Evolutionary conservation across 2,797 vertebrate genomes (phyloP).

Genomic region (Acanthurus leucopareius): DNA sequence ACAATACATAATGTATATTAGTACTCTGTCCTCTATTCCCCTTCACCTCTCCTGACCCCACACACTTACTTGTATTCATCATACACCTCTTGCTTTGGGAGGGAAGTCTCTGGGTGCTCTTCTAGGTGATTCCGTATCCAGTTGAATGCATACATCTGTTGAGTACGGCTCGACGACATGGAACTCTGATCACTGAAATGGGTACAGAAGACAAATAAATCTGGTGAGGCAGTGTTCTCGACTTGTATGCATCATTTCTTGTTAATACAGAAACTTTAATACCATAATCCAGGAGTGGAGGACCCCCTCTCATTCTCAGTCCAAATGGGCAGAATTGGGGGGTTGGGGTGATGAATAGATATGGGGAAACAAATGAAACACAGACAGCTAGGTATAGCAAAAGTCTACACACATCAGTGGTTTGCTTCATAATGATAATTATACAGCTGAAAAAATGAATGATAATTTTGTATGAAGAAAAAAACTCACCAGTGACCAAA

Average conservation of each 20-base stretch:
- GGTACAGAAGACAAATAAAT: slow-evolving; percentile 33
- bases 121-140: slow-evolving; percentile 99
- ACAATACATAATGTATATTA: background rate
- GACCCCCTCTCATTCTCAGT: slow-evolving; percentile 88
- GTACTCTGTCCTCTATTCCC: no score
- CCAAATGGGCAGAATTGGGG: slow-evolving; percentile 87
- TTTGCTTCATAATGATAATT: slow-evolving; percentile 67
- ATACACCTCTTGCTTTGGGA: slow-evolving; percentile 99
- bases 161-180: slow-evolving; percentile 97
- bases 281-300: slow-evolving; percentile 88
- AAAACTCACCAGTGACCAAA: slow-evolving; percentile 27
- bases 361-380: slow-evolving; percentile 88
- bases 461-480: slow-evolving; percentile 33
- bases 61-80: slow-evolving; percentile 98
- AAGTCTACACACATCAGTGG: slow-evolving; percentile 74
- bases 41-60: background rate
- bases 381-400: slow-evolving; percentile 84
- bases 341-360: slow-evolving; percentile 85
- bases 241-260: slow-evolving; percentile 72
- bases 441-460: slow-evolving; percentile 53
- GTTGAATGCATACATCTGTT: slow-evolving; percentile 98
- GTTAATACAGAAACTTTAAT: slow-evolving; percentile 84
- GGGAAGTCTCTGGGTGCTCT: slow-evolving; percentile 98
- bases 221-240: slow-evolving; percentile 54
- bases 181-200: slow-evolving; percentile 93